These are phyloP conservation scores for Potamilus streckersoni DNA, from an alignment of 1,140 invertebrate genomes.

Conservation along the genomic window DNA sequence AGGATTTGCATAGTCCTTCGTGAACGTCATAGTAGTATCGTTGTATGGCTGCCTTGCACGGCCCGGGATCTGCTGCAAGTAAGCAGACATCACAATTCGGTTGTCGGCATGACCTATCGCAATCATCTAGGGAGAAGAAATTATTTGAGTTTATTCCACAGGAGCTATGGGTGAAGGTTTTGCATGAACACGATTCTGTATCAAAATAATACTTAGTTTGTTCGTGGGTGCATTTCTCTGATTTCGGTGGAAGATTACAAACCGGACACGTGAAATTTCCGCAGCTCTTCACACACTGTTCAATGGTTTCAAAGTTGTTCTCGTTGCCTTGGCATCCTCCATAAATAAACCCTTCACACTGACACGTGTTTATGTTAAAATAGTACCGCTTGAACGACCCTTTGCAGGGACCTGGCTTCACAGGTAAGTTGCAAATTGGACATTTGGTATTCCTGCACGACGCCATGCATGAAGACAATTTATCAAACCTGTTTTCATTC, in stretches of 20 bases:
- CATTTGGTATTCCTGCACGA: slow-evolving; percentile 44
- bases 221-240: slow-evolving; percentile 65
- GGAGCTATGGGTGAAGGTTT: slow-evolving; percentile 25
- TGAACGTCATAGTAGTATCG: slow-evolving; percentile 74
- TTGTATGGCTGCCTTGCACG: slow-evolving; percentile 73
- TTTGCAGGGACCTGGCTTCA: slow-evolving; percentile 49
- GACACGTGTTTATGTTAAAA: slow-evolving; percentile 62
- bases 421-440: slow-evolving; percentile 40
- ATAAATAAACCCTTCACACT: slow-evolving; percentile 66
- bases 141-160: slow-evolving; percentile 16
- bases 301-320: slow-evolving; percentile 63
- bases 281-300: slow-evolving; percentile 44
- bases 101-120: slow-evolving; percentile 20
- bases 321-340: slow-evolving; percentile 66
- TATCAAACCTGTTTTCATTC: slow-evolving; percentile 60
- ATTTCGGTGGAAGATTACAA: slow-evolving; percentile 41
- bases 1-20: slow-evolving; percentile 44
- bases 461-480: slow-evolving; percentile 37
- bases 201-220: slow-evolving; percentile 63
- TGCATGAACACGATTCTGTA: slow-evolving; percentile 55
- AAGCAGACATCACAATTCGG: slow-evolving; percentile 18
- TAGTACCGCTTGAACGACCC: slow-evolving; percentile 59
- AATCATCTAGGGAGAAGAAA: slow-evolving; percentile 12
- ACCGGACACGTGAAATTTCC: slow-evolving; percentile 11
- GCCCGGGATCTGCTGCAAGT: slow-evolving; percentile 67